Evolutionary conservation across 2,797 vertebrate species (phyloP).

Genomic region (Bryconaethiops microstoma): DNA sequence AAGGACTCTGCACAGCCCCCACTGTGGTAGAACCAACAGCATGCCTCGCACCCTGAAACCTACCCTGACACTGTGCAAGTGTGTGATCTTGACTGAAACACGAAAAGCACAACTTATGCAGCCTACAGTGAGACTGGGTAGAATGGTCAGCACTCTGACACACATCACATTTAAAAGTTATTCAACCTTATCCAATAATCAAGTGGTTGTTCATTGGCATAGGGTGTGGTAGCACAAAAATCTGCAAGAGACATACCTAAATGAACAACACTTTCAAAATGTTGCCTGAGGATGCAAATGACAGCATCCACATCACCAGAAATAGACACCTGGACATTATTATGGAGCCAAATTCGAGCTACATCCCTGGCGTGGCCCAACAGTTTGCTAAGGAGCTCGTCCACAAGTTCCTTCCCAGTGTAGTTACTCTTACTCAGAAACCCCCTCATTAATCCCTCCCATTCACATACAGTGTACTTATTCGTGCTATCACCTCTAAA

Average conservation of each 20-base stretch:
- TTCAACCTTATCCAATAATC: constrained; percentile 32
- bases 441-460: constrained; percentile 48
- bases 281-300: constrained; percentile 14
- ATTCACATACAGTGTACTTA: constrained; percentile 48
- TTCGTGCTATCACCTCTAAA: constrained; percentile 53
- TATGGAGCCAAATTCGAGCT: constrained; percentile 26
- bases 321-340: not conserved
- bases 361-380: constrained; percentile 48
- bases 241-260: constrained; percentile 12
- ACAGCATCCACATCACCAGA: not conserved
- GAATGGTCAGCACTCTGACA: not conserved
- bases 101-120: constrained; percentile 24
- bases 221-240: constrained; percentile 14
- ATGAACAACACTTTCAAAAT: not conserved
- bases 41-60: too few species aligned
- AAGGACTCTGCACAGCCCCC: too few species aligned
- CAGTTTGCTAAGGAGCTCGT: constrained; percentile 46
- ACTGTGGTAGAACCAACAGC: too few species aligned
- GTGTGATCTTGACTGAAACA: constrained; percentile 25
- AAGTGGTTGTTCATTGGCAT: not conserved
- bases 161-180: not conserved
- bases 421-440: constrained; percentile 46
- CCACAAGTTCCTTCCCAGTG: constrained; percentile 18
- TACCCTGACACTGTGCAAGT: not conserved
- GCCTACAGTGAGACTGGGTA: not conserved